Conservation (phyloP, 2,797 vertebrate species). For the Danio choprae region DNA sequence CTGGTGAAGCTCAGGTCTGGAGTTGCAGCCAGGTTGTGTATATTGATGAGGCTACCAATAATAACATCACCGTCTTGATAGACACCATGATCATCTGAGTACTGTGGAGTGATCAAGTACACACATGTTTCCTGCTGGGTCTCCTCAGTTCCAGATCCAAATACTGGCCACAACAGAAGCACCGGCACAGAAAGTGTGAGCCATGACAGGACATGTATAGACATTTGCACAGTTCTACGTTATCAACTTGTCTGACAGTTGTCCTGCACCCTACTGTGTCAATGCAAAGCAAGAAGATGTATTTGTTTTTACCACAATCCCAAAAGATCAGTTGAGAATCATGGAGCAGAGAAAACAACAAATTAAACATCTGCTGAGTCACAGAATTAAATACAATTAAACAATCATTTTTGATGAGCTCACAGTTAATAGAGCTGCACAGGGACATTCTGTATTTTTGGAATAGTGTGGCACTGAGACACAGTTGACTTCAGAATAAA, state of each 20-base stretch:
- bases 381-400: constrained; percentile 52
- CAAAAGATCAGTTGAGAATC: constrained; percentile 40
- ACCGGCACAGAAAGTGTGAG: neutral
- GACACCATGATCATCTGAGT: constrained; percentile 60
- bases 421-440: constrained; percentile 31
- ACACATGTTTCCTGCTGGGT: constrained; percentile 32
- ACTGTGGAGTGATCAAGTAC: constrained; percentile 58
- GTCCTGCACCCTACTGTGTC: constrained; percentile 5
- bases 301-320: constrained; percentile 54
- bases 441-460: constrained; percentile 1
- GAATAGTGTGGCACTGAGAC: neutral
- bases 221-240: constrained; percentile 38
- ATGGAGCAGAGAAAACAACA: constrained; percentile 33
- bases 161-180: constrained; percentile 24
- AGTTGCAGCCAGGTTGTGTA: constrained; percentile 65
- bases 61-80: constrained; percentile 78
- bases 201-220: neutral
- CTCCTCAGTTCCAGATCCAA: constrained; percentile 13
- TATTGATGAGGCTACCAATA: constrained; percentile 76
- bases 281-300: neutral
- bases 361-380: constrained; percentile 29
- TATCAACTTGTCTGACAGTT: neutral
- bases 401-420: constrained; percentile 43
- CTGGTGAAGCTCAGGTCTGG: constrained; percentile 64
- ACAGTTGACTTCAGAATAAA: neutral